Conservation (phyloP, 1,140 invertebrate species). For the Nylanderia fulva region DNA sequence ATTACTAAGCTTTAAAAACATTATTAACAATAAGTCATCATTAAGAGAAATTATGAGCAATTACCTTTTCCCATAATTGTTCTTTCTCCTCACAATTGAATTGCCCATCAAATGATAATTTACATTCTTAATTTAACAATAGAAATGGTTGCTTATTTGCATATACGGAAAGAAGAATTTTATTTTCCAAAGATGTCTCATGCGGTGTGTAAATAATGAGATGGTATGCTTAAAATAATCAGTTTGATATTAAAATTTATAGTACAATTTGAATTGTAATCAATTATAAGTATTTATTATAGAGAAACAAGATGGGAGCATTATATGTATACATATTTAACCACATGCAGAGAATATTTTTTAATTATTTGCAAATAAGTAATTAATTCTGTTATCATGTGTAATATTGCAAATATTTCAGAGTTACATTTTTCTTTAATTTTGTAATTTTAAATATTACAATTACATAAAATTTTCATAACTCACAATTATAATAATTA, state of each 20-base stretch:
- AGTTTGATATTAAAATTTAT: background rate
- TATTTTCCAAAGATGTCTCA: conserved; percentile 60
- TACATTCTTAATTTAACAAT: no score
- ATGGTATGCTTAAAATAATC: conserved; percentile 3
- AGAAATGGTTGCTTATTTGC: no score
- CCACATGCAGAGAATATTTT: background rate
- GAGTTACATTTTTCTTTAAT: background rate
- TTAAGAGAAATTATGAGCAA: background rate
- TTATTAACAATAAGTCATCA: background rate
- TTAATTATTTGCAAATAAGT: background rate
- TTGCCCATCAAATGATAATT: no score
- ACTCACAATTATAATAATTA: background rate
- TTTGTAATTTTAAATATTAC: background rate
- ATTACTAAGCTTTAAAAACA: background rate
- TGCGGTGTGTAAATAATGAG: conserved; percentile 1
- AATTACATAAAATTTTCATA: background rate
- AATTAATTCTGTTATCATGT: background rate
- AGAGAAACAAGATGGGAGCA: background rate
- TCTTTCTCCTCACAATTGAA: no score
- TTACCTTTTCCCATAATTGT: background rate
- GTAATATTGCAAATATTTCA: background rate
- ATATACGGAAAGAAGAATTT: no score
- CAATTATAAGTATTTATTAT: no score
- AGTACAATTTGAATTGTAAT: no score
- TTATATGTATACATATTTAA: background rate